These are phyloP conservation scores for Orussus abietinus DNA, from an alignment of 1,140 invertebrate genomes.

Conservation along the genomic window DNA sequence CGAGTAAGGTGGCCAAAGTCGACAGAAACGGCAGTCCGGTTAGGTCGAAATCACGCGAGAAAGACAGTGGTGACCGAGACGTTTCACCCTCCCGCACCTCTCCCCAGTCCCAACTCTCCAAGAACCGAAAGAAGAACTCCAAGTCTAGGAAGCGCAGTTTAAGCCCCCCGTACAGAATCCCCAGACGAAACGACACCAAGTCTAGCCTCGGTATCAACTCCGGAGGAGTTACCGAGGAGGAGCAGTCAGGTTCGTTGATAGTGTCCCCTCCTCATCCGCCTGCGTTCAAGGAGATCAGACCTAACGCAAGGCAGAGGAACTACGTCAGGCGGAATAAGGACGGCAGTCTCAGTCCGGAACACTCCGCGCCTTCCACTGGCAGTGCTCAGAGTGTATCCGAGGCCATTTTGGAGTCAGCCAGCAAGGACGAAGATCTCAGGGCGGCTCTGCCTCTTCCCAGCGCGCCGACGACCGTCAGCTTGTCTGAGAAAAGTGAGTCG, in stretches of 20 bases:
- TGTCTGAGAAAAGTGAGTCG: constrained; percentile 46
- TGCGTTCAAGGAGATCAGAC: constrained; percentile 61
- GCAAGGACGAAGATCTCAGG: constrained; percentile 50
- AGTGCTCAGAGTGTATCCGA: constrained; percentile 21
- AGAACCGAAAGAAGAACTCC: constrained; percentile 38
- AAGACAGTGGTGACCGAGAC: constrained; percentile 35
- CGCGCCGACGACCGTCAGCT: constrained; percentile 17
- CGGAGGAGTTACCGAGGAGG: constrained; percentile 47
- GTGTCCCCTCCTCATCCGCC: constrained; percentile 49
- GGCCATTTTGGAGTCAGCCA: constrained; percentile 32
- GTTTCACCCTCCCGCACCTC: constrained; percentile 33
- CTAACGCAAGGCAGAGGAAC: constrained; percentile 59
- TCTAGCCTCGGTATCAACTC: constrained; percentile 29
- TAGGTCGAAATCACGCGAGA: constrained; percentile 44
- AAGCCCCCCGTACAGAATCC: constrained; percentile 46
- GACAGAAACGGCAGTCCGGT: constrained; percentile 36
- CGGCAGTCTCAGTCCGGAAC: constrained; percentile 51
- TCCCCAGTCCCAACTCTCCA: constrained; percentile 37
- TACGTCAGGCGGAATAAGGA: constrained; percentile 64
- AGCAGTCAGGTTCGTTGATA: constrained; percentile 47
- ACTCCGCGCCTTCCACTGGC: constrained; percentile 17
- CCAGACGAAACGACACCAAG: constrained; percentile 37
- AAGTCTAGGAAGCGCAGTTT: constrained; percentile 46
- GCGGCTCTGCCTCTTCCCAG: constrained; percentile 32
- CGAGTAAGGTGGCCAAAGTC: constrained; percentile 36